Evolutionary conservation across 2,113 vertebrate species (phyloP), one percentile per base, ranked within the genome.

Genomic region (Boleophthalmus pectinirostris): DNA sequence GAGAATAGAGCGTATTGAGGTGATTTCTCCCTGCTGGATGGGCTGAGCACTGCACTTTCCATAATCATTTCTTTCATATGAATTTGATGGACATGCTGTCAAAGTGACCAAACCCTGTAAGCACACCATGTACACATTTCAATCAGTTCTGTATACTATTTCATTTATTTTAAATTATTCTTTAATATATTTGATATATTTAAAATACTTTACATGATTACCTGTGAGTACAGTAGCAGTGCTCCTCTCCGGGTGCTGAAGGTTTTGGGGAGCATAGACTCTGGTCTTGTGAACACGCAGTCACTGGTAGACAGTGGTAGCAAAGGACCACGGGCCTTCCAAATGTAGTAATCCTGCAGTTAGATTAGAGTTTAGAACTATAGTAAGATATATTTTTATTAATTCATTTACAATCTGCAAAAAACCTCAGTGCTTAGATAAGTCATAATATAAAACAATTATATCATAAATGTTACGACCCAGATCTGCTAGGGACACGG

Each of bases 301-400:
- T 81, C 91, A 21, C 92, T 90, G 53, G 54, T 65, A 81, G 87
- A 66, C 72, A 92, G 65, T 20, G 47, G 82, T 33, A 93, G 74
- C 25, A 89, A 77, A 38, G 81, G 83, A 77, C 89, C 84, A 21
- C 86, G 82, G 56, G 92, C 92, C 79, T 88, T 95, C 93, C 94
- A 95, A 69, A 91, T 95, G 78, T 94, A 94, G 75, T 95, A 96
- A 88, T 96, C 92, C 93, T 95, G 66, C 69, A 66, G 33, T 61
- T 35, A 54, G 14, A 47, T 43, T 43, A 47, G 0, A 3, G 56
- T 51, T 7, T 12, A 68, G 33, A 15, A 15, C 77, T 66, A 18
- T n/a, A 45, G 43, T 47, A 11, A 16, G 5, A 38, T 38, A 8
- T 43, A 68, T 18, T 20, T 53, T 20, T n/a, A 54, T 51, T 51